phyloP scores from a whole-genome alignment of 1,140 invertebrate genomes.

The Lamellibrachia luymesi region DNA sequence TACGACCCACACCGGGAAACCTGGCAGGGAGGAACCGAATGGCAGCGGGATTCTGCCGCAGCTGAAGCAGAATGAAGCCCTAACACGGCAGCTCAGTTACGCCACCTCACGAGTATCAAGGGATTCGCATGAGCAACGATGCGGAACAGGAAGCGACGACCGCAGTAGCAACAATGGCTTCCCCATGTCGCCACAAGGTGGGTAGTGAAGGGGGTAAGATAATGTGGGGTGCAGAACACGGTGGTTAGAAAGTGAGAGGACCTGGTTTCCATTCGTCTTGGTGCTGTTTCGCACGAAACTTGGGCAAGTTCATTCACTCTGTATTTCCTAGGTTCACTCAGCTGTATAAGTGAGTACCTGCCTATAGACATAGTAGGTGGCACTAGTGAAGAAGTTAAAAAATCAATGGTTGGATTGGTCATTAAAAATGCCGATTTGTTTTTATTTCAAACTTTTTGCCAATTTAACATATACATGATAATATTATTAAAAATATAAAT shows the following conservation, averaged over 20 bases:
- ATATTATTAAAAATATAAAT: background rate
- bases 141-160: slow-evolving; percentile 31
- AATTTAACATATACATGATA: background rate
- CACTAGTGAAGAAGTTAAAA: no score
- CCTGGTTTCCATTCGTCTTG: background rate
- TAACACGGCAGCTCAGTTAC: slow-evolving; percentile 24
- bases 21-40: slow-evolving; percentile 33
- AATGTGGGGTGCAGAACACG: background rate
- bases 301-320: no score
- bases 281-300: background rate
- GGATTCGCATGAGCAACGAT: slow-evolving; percentile 19
- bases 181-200: slow-evolving; percentile 48
- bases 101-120: slow-evolving; percentile 23
- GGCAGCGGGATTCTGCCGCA: slow-evolving; percentile 41
- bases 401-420: no score
- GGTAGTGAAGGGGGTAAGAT: background rate
- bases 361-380: no score
- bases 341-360: no score
- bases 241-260: background rate
- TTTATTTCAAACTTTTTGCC: background rate
- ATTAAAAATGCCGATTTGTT: no score
- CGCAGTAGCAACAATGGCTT: slow-evolving; percentile 47
- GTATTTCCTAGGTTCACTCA: no score
- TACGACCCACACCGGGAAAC: slow-evolving; percentile 25
- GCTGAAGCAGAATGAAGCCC: slow-evolving; percentile 35